phyloP scores from a whole-genome alignment of 2,888 invertebrate genomes.

The Eurois occulta region DNA sequence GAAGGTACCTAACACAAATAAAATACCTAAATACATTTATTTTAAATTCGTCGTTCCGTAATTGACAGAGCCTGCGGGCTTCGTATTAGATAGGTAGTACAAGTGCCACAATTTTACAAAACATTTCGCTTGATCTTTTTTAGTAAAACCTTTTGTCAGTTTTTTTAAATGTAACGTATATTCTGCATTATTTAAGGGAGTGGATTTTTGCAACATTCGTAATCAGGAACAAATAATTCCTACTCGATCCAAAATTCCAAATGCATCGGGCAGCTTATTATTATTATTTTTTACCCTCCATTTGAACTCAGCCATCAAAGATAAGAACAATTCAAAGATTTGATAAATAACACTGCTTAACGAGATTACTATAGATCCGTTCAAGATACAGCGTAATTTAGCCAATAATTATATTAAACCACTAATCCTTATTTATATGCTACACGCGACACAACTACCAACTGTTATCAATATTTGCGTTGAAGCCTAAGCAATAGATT shows the following conservation, averaged over 20 bases:
- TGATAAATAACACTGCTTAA: neutral
- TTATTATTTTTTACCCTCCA: neutral
- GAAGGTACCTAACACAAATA: neutral
- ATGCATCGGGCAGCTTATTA: neutral
- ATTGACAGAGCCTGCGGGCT: conserved; percentile 36
- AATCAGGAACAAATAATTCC: too few species aligned
- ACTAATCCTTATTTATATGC: conserved; percentile 3
- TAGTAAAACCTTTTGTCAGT: neutral
- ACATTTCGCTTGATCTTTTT: neutral
- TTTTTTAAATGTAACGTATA: conserved; percentile 1
- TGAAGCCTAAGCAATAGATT: neutral
- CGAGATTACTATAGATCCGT: neutral
- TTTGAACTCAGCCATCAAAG: neutral
- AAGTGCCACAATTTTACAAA: conserved; percentile 14
- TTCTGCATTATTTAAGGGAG: too few species aligned
- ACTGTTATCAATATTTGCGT: conserved; percentile 10
- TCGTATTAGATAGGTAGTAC: neutral
- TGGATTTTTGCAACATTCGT: neutral
- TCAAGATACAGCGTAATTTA: conserved; percentile 8
- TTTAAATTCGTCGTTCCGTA: conserved; percentile 1
- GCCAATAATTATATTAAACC: neutral
- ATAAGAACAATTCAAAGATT: conserved; percentile 13
- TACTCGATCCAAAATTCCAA: neutral
- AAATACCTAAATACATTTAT: conserved; percentile 9
- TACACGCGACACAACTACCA: neutral